Evolutionary conservation across 1,140 invertebrate genomes (phyloP).

Genomic region (Papilio helenus): DNA sequence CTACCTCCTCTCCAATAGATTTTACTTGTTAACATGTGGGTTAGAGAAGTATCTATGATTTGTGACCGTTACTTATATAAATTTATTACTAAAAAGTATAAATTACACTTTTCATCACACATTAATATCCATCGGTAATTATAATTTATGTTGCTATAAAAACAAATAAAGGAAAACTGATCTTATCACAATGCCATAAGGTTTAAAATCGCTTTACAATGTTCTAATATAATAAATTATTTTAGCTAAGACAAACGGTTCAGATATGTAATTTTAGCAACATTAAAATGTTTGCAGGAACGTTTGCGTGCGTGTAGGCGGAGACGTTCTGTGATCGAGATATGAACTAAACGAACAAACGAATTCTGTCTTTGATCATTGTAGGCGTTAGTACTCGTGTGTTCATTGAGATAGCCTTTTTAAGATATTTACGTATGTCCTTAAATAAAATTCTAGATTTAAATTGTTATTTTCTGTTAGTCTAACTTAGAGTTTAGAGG

Average conservation of each 20-base stretch:
- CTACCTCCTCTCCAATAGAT: too few relatives aligned
- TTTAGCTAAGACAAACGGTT: not conserved
- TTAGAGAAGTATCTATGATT: not conserved
- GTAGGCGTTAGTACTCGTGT: constrained; percentile 24
- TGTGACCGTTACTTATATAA: not conserved
- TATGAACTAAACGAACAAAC: constrained; percentile 4
- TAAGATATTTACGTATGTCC: not conserved
- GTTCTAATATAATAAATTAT: constrained; percentile 7
- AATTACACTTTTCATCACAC: not conserved
- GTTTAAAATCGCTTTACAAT: not conserved
- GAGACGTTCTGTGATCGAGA: constrained; percentile 18
- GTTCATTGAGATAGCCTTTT: constrained; percentile 24
- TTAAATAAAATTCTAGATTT: constrained; percentile 6
- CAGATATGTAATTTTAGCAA: constrained; percentile 31
- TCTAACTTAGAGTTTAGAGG: not conserved
- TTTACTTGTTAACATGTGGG: not conserved
- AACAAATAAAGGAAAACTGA: not conserved
- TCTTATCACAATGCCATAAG: not conserved
- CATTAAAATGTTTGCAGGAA: constrained; percentile 29
- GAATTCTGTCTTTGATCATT: constrained; percentile 29
- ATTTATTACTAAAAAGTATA: too few relatives aligned
- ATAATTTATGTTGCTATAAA: not conserved
- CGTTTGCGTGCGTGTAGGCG: constrained; percentile 17
- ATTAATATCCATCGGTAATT: not conserved
- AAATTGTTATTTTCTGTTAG: not conserved